Evolutionary conservation across 2,113 vertebrate species (phyloP).

Genomic region (Noctilio leporinus): DNA sequence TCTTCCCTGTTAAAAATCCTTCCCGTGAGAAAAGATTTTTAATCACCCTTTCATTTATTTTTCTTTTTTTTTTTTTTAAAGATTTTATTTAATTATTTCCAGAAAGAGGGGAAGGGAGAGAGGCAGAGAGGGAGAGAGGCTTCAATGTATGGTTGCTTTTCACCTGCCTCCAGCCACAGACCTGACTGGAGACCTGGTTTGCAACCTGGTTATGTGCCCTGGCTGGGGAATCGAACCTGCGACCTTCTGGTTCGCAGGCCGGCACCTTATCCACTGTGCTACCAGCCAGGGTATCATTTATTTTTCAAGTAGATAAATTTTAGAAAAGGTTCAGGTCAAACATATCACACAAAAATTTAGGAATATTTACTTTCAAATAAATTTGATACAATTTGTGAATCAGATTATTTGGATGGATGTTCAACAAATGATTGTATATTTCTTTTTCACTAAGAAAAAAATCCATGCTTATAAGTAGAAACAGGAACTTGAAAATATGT

Average conservation of each 20-base stretch:
- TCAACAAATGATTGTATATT: background rate
- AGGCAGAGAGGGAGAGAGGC: no score
- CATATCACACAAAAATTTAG: background rate
- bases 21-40: background rate
- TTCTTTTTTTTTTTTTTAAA: no score
- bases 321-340: background rate
- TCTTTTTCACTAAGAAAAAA: background rate
- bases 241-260: no score
- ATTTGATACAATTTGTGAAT: background rate
- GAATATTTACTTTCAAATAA: background rate
- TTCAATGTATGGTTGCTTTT: no score
- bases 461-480: background rate
- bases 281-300: no score
- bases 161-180: no score
- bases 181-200: no score
- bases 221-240: no score
- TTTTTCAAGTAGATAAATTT: background rate
- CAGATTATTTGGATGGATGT: background rate
- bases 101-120: no score
- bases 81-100: no score
- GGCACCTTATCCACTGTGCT: no score
- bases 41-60: background rate
- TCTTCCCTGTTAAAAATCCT: background rate
- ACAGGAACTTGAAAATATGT: conserved; percentile 23
- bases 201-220: no score